These are phyloP conservation scores for Apolygus lucorum DNA, from an alignment of 1,140 invertebrate genomes.

Conservation along the genomic window DNA sequence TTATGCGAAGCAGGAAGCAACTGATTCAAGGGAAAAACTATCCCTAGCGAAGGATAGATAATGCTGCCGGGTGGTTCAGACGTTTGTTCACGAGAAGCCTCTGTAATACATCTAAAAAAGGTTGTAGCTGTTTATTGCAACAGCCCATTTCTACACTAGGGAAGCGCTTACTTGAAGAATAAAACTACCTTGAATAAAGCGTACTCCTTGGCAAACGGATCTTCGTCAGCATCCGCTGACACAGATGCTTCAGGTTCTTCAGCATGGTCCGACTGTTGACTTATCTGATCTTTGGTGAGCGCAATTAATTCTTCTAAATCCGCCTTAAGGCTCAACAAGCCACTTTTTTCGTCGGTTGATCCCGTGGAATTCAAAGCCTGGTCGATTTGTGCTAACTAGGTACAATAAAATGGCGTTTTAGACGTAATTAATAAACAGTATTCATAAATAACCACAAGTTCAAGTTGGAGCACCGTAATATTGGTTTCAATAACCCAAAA, in stretches of 20 bases:
- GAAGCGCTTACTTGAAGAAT: no score
- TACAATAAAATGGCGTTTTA: neutral
- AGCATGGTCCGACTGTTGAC: neutral
- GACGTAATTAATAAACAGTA: neutral
- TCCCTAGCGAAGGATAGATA: no score
- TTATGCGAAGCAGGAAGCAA: no score
- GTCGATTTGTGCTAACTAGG: neutral
- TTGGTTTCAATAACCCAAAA: neutral
- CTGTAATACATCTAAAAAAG: no score
- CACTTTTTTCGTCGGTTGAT: neutral
- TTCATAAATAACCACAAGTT: neutral
- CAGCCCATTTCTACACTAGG: conserved; percentile 39
- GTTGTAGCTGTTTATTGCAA: conserved; percentile 31
- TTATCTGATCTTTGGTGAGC: neutral
- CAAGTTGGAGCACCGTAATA: neutral
- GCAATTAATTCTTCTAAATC: neutral
- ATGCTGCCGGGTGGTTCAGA: no score
- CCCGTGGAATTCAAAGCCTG: neutral
- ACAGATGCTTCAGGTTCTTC: neutral
- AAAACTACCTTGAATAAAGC: conserved; percentile 58
- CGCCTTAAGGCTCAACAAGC: neutral
- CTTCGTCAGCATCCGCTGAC: neutral
- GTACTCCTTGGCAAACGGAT: conserved; percentile 53
- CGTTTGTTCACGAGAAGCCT: no score
- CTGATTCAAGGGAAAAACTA: no score